Evolutionary conservation across 37 sponge, comb jelly and placozoan species (phyloP), one percentile per base, ranked within the genome.

Genomic region (Dysidea cf. avara): DNA sequence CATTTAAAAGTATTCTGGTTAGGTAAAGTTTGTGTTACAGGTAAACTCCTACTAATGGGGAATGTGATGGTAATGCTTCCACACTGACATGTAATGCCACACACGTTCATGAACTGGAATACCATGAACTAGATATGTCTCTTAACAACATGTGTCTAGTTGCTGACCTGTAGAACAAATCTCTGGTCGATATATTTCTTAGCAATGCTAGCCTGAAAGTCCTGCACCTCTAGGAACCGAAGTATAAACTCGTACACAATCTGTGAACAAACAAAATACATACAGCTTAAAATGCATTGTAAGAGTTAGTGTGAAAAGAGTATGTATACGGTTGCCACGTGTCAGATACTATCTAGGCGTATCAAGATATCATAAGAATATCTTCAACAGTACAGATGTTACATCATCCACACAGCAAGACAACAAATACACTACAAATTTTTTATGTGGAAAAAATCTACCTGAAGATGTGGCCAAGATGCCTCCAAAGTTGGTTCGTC

Each of bases 381-480:
- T 9, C 71, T 43, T 43, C 35, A 32, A 26, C 38, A 54, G 5
- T 18, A 4, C 22, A 55, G 57, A 38, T 71, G n/a, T 35, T 71
- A 34, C 71, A 71, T 71, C 71, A 71, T 30, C 0, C 38, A 51
- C 63, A 74, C 75, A 37, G 39, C 46, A 43, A 12, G 7, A 9
- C 46, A 43, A 43, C 46, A 43, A 9, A 43, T 12, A 9, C 35
- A 63, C 6, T n/a, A 17, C 4, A 66, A 12, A n/a, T 66, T 24
- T 21, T 53, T 26, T 75, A 68, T 1, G 77, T 40, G 66, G 69
- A 77, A 31, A 22, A 80, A 66, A n/a, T n/a, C n/a, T 13, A 90
- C 86, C 81, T 97, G 95, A 14, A 97, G 77, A 62, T 97, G 99
- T 46, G 99, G 99, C 99, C 99, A 97, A 48, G 92, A 80, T 9